A percentile compares a stretch with the other conserved stretches of the same genome.
Evolutionary conservation across 2,797 vertebrate species (phyloP).

Genomic region (Ctenopoma kingsleyae): DNA sequence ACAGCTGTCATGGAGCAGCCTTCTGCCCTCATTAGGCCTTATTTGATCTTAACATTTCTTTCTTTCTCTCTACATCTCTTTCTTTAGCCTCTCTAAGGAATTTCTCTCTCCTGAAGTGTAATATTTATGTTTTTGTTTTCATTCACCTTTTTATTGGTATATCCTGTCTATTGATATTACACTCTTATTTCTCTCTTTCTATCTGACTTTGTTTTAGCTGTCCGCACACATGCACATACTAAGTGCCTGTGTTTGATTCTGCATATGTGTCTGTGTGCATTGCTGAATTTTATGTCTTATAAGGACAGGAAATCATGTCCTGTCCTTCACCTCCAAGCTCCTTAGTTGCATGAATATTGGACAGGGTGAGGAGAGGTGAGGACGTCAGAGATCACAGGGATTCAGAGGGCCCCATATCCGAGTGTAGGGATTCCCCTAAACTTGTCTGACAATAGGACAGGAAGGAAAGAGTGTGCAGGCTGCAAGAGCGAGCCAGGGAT

Average conservation of each 20-base stretch:
- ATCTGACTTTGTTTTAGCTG: background rate
- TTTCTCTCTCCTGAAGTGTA: background rate
- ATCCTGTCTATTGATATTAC: too few relatives aligned
- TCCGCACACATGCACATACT: background rate
- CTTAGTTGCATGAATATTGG: slow-evolving; percentile 44
- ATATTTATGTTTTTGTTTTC: background rate
- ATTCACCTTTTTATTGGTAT: background rate
- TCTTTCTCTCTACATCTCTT: slow-evolving; percentile 6
- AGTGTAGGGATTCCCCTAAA: slow-evolving; percentile 80
- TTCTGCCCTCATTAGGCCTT: slow-evolving; percentile 58
- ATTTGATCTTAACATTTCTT: slow-evolving; percentile 32
- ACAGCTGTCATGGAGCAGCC: slow-evolving; percentile 85
- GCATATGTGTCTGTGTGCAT: background rate
- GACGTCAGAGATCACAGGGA: slow-evolving; percentile 59
- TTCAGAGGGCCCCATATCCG: slow-evolving; percentile 63
- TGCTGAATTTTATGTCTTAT: slow-evolving; percentile 17
- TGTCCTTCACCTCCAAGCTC: slow-evolving; percentile 76
- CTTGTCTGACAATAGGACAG: slow-evolving; percentile 80
- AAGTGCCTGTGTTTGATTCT: slow-evolving; percentile 9
- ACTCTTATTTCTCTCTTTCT: background rate
- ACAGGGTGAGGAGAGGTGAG: slow-evolving; percentile 51
- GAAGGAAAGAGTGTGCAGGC: slow-evolving; percentile 81
- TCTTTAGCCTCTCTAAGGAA: background rate
- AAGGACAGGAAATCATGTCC: slow-evolving; percentile 59
- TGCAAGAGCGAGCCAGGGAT: slow-evolving; percentile 50